phyloP scores from a whole-genome alignment of 2,888 invertebrate genomes.

The Spisula solida region DNA sequence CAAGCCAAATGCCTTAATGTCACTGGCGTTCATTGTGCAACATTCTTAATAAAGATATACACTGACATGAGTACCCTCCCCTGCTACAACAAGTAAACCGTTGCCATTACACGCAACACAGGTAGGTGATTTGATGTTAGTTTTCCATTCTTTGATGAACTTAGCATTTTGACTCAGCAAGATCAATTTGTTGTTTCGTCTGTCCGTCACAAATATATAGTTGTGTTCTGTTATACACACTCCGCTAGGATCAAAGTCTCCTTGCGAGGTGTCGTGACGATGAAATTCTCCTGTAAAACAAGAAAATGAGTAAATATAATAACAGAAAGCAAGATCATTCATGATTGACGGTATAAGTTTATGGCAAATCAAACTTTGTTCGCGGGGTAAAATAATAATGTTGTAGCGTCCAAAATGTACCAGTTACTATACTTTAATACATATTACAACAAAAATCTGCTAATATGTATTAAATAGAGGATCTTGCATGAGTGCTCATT shows the following conservation, averaged over 20 bases:
- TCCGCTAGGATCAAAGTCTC: slow-evolving; percentile 59
- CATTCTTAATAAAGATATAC: slow-evolving; percentile 57
- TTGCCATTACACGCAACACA: slow-evolving; percentile 62
- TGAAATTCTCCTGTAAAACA: slow-evolving; percentile 55
- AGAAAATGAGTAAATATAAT: neutral
- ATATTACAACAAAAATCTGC: no score
- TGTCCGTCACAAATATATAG: slow-evolving; percentile 71
- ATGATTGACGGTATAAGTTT: no score
- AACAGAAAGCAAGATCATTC: no score
- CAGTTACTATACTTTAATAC: no score
- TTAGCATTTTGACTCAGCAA: slow-evolving; percentile 59
- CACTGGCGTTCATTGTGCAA: no score
- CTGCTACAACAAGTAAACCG: slow-evolving; percentile 63
- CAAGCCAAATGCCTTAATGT: no score
- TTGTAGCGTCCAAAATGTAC: no score
- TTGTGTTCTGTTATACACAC: slow-evolving; percentile 68
- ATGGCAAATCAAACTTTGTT: no score
- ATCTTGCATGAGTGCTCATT: no score
- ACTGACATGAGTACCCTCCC: slow-evolving; percentile 62
- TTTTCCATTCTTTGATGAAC: slow-evolving; percentile 69
- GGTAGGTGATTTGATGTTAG: slow-evolving; percentile 40
- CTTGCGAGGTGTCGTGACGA: no score
- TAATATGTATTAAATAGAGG: no score
- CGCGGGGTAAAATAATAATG: no score
- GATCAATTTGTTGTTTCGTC: slow-evolving; percentile 60